Percentiles rank a stretch among this genome's conserved stretches.
Conservation (phyloP, 1,140 invertebrate genomes). For the Pogonus chalceus region DNA sequence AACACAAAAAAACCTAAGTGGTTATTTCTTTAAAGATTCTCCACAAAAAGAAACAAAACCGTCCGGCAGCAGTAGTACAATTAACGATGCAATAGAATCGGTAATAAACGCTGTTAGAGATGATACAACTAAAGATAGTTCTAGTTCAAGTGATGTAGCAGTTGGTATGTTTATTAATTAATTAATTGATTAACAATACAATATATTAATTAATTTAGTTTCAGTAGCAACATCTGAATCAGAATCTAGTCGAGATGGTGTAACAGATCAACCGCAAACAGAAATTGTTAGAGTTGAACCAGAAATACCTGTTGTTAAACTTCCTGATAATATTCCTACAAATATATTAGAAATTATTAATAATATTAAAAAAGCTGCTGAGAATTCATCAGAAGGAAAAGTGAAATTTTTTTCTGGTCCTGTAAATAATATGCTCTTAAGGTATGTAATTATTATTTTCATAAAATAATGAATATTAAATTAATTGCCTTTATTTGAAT, state of each 20-base stretch:
- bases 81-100: constrained; percentile 44
- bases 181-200: neutral
- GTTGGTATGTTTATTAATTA: neutral
- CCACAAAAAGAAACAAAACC: neutral
- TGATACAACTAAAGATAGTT: constrained; percentile 37
- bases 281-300: neutral
- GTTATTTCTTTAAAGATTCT: constrained; percentile 16
- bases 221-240: neutral
- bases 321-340: constrained; percentile 47
- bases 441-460: constrained; percentile 35
- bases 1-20: too few species aligned
- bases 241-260: neutral
- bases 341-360: constrained; percentile 45
- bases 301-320: constrained; percentile 33
- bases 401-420: constrained; percentile 51
- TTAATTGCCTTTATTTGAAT: constrained; percentile 24
- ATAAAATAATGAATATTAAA: neutral
- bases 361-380: constrained; percentile 46
- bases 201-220: neutral
- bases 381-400: constrained; percentile 46
- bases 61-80: constrained; percentile 5
- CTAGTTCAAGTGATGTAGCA: constrained; percentile 24
- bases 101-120: constrained; percentile 41
- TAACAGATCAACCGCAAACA: neutral
- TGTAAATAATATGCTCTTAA: constrained; percentile 51